Base-by-base conservation (phyloP, 2,888 invertebrate species). In the Merodon equestris region DNA sequence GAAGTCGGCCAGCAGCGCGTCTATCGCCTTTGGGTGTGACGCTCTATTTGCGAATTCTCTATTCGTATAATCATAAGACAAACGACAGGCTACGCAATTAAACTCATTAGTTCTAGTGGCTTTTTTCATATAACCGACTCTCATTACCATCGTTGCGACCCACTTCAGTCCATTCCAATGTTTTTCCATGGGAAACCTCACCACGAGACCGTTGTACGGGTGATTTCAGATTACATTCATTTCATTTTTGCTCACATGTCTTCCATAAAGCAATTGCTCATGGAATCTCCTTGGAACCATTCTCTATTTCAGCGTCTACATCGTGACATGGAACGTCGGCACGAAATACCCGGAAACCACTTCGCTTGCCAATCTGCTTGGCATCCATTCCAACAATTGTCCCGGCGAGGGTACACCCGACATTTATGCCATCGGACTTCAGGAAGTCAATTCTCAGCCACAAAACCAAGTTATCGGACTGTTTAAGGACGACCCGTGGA, bases 251-350 rank as follows among this genome's bases (percentile, higher is more conserved):
- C 18, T 34, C 51, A 13, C n/a, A 27, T 12, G 42, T 12, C 7
- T 13, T 42, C 27, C 27, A 27, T 27, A 7, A 27, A 27, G 7
- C 27, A 27, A 27, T 27, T 27, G 27, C 27, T 27, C 2, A 27
- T 2, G 2, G 7, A 27, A 27, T 7, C 27, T 27, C 27, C 27
- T 27, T 27, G 27, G 27, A 10, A 17, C 13, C 14, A 3, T 40
- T 5, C 40, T 40, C 9, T n/a, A n/a, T 79, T 79, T 64, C 53
- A 79, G 79, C 64, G 90, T 96, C 82, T 95, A 95, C 88, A 91
- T 96, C 84, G 92, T 94, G 48, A 97, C 97, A 45, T 97, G 96
- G 93, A 97, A 97, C 91, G 97, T 97, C 60, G 96, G 95, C 40
- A 94, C 95, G 0, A 93, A 92, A 85, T 91, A 91, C 81, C 94